Conservation (phyloP, 2,888 invertebrate genomes). For the Chironomus tentans region DNA sequence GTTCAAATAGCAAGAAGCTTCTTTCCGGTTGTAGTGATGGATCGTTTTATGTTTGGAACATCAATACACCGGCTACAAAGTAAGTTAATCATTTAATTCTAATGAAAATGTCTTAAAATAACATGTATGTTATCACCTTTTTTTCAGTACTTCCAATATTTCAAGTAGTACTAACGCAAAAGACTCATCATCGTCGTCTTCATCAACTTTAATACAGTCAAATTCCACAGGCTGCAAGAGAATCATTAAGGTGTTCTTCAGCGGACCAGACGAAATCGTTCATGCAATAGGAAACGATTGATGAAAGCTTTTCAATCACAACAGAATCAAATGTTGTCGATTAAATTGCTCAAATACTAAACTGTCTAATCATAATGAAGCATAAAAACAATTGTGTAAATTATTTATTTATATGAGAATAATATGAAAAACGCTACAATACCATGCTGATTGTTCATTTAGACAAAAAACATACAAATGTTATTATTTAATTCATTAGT, state of each 20-base stretch:
- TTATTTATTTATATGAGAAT: background rate
- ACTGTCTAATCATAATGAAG: background rate
- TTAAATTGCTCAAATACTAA: background rate
- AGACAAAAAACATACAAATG: background rate
- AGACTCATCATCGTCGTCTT: slow-evolving; percentile 3
- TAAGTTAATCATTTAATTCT: slow-evolving; percentile 12
- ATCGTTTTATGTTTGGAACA: slow-evolving; percentile 56
- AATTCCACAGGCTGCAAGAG: slow-evolving; percentile 29
- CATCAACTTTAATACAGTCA: slow-evolving; percentile 5
- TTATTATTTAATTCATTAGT: background rate
- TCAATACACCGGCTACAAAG: slow-evolving; percentile 34
- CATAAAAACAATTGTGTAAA: background rate
- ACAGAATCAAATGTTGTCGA: background rate
- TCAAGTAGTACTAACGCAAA: slow-evolving; percentile 17
- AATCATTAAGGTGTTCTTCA: slow-evolving; percentile 34
- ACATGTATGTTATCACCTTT: background rate
- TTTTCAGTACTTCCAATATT: slow-evolving; percentile 10
- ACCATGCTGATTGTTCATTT: background rate
- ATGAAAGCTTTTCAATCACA: background rate
- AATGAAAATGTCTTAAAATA: background rate
- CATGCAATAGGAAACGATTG: slow-evolving; percentile 24
- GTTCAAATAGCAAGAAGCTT: slow-evolving; percentile 48
- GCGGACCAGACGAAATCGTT: slow-evolving; percentile 27
- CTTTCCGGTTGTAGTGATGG: slow-evolving; percentile 62
- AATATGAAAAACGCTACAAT: background rate